Evolutionary conservation across 2,113 vertebrate genomes (phyloP).

Genomic region (Monopterus albus): DNA sequence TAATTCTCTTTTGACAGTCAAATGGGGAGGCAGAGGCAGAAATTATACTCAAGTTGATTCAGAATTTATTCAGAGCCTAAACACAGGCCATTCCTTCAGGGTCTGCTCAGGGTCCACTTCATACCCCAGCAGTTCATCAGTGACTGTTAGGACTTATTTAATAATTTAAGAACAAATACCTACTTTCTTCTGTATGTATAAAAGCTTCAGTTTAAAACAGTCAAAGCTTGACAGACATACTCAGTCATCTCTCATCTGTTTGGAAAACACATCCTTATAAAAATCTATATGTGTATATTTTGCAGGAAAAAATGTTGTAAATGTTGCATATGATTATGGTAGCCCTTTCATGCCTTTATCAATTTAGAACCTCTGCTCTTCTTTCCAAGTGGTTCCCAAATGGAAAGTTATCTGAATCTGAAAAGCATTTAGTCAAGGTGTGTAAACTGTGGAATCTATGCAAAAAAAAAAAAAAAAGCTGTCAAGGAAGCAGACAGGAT

Average conservation of each 20-base stretch:
- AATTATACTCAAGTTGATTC: neutral
- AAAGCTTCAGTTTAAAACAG: too few relatives aligned
- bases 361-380: slow-evolving; percentile 7
- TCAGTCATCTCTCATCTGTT: too few relatives aligned
- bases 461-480: slow-evolving; percentile 1
- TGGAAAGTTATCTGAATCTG: neutral
- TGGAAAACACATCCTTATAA: too few relatives aligned
- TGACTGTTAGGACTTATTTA: too few relatives aligned
- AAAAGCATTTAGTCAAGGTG: slow-evolving; percentile 12
- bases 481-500: neutral
- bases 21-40: neutral
- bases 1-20: neutral
- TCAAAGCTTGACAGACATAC: too few relatives aligned
- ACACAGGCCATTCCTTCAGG: neutral
- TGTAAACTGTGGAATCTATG: slow-evolving; percentile 12
- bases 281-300: too few relatives aligned
- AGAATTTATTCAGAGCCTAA: slow-evolving; percentile 15
- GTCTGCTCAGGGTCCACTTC: too few relatives aligned
- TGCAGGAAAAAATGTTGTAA: too few relatives aligned
- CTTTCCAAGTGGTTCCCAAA: neutral
- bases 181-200: too few relatives aligned
- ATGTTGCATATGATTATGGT: too few relatives aligned
- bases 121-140: too few relatives aligned
- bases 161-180: too few relatives aligned
- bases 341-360: neutral